Conservation (phyloP, 2,797 vertebrate genomes). For the Ctenopoma multispine region DNA sequence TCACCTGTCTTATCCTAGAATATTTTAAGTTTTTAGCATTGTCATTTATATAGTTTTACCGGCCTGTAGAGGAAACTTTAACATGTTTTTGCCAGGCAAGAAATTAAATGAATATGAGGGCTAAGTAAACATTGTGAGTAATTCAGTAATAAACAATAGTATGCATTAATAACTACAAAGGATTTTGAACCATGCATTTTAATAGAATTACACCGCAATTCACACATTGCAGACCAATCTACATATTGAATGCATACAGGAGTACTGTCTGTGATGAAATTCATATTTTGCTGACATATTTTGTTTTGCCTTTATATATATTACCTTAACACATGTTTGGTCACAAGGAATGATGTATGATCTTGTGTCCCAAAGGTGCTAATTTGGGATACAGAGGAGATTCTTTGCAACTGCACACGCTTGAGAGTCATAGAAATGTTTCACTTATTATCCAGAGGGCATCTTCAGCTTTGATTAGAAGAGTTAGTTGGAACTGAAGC, state of each 20-base stretch:
- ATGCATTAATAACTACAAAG: constrained; percentile 4
- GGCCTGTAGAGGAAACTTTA: constrained; percentile 37
- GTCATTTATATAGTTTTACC: constrained; percentile 35
- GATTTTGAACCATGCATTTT: constrained; percentile 29
- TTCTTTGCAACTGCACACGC: too few species aligned
- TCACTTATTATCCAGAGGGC: too few species aligned
- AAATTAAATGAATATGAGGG: constrained; percentile 9
- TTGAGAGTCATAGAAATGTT: too few species aligned
- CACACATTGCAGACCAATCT: constrained; percentile 13
- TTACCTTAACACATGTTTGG: constrained; percentile 21
- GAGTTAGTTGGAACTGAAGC: too few species aligned
- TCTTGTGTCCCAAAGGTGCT: too few species aligned
- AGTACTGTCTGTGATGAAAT: constrained; percentile 7
- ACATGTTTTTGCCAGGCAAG: constrained; percentile 10
- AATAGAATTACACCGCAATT: constrained; percentile 40
- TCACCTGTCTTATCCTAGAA: constrained; percentile 49
- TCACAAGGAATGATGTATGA: constrained; percentile 17
- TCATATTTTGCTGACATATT: constrained; percentile 26
- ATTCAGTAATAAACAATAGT: constrained; percentile 8
- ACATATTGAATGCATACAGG: not conserved
- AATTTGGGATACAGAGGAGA: too few species aligned
- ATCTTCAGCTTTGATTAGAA: too few species aligned
- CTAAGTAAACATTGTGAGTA: constrained; percentile 5
- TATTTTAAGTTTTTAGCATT: constrained; percentile 17
- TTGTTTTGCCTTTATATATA: constrained; percentile 18